phyloP scores from a whole-genome alignment of 2,797 vertebrate species.

The Acanthurus lineatus region DNA sequence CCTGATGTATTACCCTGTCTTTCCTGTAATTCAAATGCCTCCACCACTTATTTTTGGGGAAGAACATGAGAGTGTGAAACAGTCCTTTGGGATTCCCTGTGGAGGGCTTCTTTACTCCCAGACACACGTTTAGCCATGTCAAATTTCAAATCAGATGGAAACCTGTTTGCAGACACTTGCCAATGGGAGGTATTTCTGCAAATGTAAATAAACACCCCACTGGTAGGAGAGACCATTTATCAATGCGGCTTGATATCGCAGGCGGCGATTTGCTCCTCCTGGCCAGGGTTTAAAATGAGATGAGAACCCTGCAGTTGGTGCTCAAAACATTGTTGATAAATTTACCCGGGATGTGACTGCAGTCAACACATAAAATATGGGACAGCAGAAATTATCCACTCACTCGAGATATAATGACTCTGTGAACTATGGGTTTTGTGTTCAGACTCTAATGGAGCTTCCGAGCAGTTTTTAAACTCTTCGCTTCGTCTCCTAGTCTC shows the following conservation, averaged over 20 bases:
- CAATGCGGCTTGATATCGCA: slow-evolving; percentile 58
- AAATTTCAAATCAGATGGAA: slow-evolving; percentile 62
- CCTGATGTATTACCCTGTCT: slow-evolving; percentile 85
- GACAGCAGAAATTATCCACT: slow-evolving; percentile 56
- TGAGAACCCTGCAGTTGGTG: slow-evolving; percentile 59
- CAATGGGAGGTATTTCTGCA: slow-evolving; percentile 62
- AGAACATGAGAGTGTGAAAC: slow-evolving; percentile 64
- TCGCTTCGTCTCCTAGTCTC: slow-evolving; percentile 39
- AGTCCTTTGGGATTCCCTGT: slow-evolving; percentile 63
- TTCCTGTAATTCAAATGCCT: slow-evolving; percentile 84
- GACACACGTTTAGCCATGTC: slow-evolving; percentile 63
- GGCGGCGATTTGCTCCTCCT: slow-evolving; percentile 60
- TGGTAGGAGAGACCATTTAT: slow-evolving; percentile 58
- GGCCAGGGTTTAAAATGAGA: slow-evolving; percentile 68
- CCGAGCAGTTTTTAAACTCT: slow-evolving; percentile 60
- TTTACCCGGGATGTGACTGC: slow-evolving; percentile 46
- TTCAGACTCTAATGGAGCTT: slow-evolving; percentile 53
- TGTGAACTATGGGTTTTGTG: slow-evolving; percentile 51
- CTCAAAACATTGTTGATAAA: slow-evolving; percentile 58
- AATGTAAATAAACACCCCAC: slow-evolving; percentile 62
- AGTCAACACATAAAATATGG: slow-evolving; percentile 53
- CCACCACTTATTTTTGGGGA: slow-evolving; percentile 76
- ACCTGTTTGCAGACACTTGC: slow-evolving; percentile 39
- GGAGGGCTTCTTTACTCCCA: slow-evolving; percentile 47
- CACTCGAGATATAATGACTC: slow-evolving; percentile 56